phyloP scores from a whole-genome alignment of 2,888 invertebrate genomes.

The Drosophila tanythrix region DNA sequence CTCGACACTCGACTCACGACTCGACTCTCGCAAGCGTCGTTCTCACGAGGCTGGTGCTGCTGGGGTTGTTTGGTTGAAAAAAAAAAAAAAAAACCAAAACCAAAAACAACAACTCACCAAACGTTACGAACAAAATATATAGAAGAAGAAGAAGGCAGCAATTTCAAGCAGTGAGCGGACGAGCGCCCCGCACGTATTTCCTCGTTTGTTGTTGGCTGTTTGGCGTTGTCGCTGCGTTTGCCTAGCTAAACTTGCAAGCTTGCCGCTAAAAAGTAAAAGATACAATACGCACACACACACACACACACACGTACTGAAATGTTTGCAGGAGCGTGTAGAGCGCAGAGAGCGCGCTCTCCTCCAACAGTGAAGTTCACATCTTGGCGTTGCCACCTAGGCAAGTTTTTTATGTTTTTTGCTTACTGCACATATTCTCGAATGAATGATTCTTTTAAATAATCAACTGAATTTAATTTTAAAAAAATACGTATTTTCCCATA shows the following conservation, averaged over 20 bases:
- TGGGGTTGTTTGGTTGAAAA: slow-evolving; percentile 51
- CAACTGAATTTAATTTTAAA: not conserved
- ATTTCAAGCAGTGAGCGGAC: slow-evolving; percentile 42
- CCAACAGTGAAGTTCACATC: slow-evolving; percentile 47
- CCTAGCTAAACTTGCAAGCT: slow-evolving; percentile 65
- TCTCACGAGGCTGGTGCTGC: slow-evolving; percentile 20
- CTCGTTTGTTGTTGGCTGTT: slow-evolving; percentile 66
- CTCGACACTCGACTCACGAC: slow-evolving; percentile 21
- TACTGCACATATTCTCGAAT: slow-evolving; percentile 7
- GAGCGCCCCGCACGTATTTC: slow-evolving; percentile 64
- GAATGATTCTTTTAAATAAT: not conserved
- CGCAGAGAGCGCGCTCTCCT: slow-evolving; percentile 40
- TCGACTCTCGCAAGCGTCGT: slow-evolving; percentile 8
- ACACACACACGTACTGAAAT: slow-evolving; percentile 38
- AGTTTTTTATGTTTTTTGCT: not conserved
- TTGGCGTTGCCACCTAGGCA: slow-evolving; percentile 49
- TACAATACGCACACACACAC: slow-evolving; percentile 62
- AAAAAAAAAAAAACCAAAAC: slow-evolving; percentile 9
- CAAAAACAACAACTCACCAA: slow-evolving; percentile 38
- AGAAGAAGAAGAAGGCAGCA: slow-evolving; percentile 21
- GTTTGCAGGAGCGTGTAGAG: slow-evolving; percentile 69
- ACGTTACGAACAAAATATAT: slow-evolving; percentile 15
- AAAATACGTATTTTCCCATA: not conserved
- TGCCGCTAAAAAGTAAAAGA: slow-evolving; percentile 76
- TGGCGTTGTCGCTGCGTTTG: slow-evolving; percentile 69